Percentiles rank a stretch among this genome's conserved stretches.
Evolutionary conservation across 2,113 vertebrate genomes (phyloP).

Genomic region (Passer domesticus): DNA sequence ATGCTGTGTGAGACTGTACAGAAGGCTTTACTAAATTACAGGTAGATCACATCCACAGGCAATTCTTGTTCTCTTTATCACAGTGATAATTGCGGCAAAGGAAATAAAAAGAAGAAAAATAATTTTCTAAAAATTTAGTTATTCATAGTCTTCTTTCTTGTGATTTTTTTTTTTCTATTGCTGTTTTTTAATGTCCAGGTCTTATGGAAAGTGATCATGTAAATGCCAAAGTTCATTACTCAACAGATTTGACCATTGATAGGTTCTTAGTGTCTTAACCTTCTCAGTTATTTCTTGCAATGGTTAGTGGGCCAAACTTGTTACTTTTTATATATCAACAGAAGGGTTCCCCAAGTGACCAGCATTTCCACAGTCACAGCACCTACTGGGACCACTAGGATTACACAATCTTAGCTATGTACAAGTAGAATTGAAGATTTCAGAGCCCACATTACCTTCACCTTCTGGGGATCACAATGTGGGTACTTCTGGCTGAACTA

Average conservation of each 20-base stretch:
- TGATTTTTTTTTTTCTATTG: neutral
- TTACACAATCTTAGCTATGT: neutral
- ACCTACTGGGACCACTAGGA: neutral
- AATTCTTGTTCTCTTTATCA: neutral
- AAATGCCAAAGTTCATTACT: neutral
- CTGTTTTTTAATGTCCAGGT: neutral
- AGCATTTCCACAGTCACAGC: neutral
- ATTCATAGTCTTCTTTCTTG: neutral
- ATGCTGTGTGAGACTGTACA: neutral
- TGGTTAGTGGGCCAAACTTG: neutral
- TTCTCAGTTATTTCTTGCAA: neutral
- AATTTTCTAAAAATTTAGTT: fast-evolving
- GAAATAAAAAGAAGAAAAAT: neutral
- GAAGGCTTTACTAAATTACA: neutral
- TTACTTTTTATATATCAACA: neutral
- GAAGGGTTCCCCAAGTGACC: neutral
- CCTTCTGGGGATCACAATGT: neutral
- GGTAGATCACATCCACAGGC: neutral
- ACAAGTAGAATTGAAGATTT: neutral
- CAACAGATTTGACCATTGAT: neutral
- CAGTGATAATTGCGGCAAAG: neutral
- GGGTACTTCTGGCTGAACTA: neutral
- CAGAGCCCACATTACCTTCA: neutral
- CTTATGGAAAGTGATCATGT: neutral
- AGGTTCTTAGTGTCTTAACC: neutral